A percentile compares a stretch with the other conserved stretches of the same genome.
Evolutionary conservation across 2,888 invertebrate genomes (phyloP).

Genomic region (Drosophila trichaetosa): DNA sequence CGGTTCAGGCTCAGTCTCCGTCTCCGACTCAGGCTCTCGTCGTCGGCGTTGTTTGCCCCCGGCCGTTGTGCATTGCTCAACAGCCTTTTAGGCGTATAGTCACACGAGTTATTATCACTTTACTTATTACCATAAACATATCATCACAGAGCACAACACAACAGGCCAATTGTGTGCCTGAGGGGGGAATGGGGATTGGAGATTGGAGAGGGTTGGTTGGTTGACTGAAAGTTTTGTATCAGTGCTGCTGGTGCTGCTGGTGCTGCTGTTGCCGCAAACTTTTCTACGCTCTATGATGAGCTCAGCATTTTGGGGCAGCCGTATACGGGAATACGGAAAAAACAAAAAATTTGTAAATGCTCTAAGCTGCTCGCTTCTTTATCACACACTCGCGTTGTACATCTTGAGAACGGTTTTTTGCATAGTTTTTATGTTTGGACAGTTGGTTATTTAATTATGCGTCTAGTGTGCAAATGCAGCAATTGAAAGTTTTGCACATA

Average conservation of each 20-base stretch:
- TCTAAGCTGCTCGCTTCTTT: slow-evolving; percentile 14
- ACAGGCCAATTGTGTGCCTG: slow-evolving; percentile 15
- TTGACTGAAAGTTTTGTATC: slow-evolving; percentile 28
- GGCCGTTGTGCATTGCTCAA: slow-evolving; percentile 49
- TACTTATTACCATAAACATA: slow-evolving; percentile 50
- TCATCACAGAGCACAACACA: slow-evolving; percentile 42
- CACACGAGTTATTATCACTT: slow-evolving; percentile 40
- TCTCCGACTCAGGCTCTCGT: slow-evolving; percentile 26
- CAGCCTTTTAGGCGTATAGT: slow-evolving; percentile 57
- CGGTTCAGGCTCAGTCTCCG: slow-evolving; percentile 11
- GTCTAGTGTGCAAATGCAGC: slow-evolving; percentile 50
- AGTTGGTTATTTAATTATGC: slow-evolving; percentile 14
- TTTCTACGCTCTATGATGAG: slow-evolving; percentile 63
- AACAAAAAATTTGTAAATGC: slow-evolving; percentile 6
- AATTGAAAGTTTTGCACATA: slow-evolving; percentile 72
- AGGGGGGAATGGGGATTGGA: background rate
- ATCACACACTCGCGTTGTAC: slow-evolving; percentile 23
- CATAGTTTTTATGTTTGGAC: slow-evolving; percentile 4
- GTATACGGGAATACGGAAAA: slow-evolving; percentile 10
- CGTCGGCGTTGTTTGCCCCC: slow-evolving; percentile 27
- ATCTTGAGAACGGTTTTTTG: slow-evolving; percentile 26
- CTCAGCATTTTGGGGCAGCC: slow-evolving; percentile 68
- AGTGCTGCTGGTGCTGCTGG: slow-evolving; percentile 16
- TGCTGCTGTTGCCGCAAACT: slow-evolving; percentile 39
- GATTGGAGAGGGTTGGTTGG: slow-evolving; percentile 1